These are phyloP conservation scores for Enteromius paludinosus DNA, from an alignment of 2,797 vertebrate genomes.

Conservation along the genomic window DNA sequence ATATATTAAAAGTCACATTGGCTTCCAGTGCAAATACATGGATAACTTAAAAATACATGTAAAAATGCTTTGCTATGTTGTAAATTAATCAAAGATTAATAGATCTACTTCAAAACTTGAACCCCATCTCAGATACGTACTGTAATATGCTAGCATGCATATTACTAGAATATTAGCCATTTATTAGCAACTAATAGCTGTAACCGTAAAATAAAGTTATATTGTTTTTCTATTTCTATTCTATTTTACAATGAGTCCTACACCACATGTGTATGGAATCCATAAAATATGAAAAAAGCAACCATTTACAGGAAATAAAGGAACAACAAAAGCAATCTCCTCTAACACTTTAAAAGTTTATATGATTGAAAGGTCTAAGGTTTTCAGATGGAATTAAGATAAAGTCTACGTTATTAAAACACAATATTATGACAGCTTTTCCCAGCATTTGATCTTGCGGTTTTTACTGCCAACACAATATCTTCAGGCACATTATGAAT, in stretches of 20 bases:
- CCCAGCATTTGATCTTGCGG: slow-evolving; percentile 72
- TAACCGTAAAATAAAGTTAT: too few species aligned
- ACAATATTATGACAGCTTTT: slow-evolving; percentile 69
- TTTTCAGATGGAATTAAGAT: slow-evolving; percentile 72
- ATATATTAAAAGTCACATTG: too few species aligned
- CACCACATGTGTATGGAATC: not conserved
- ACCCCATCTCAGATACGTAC: not conserved
- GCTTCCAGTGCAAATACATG: not conserved
- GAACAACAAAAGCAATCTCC: not conserved
- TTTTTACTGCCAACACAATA: slow-evolving; percentile 68
- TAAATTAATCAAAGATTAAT: not conserved
- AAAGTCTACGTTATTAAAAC: slow-evolving; percentile 70
- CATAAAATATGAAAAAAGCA: not conserved
- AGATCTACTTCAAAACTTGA: not conserved
- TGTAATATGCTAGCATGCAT: too few species aligned
- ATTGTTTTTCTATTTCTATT: too few species aligned
- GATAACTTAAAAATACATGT: not conserved
- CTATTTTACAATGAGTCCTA: not conserved
- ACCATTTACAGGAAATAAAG: not conserved
- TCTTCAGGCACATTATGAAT: slow-evolving; percentile 67
- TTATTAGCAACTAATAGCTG: too few species aligned
- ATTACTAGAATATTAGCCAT: too few species aligned
- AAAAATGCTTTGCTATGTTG: not conserved
- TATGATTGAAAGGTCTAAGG: slow-evolving; percentile 34
- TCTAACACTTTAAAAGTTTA: slow-evolving; percentile 38